A percentile compares a stretch with the other conserved stretches of the same genome.
Conservation (phyloP, 2,113 vertebrate species). For the Cyphomyrus discorhynchus region DNA sequence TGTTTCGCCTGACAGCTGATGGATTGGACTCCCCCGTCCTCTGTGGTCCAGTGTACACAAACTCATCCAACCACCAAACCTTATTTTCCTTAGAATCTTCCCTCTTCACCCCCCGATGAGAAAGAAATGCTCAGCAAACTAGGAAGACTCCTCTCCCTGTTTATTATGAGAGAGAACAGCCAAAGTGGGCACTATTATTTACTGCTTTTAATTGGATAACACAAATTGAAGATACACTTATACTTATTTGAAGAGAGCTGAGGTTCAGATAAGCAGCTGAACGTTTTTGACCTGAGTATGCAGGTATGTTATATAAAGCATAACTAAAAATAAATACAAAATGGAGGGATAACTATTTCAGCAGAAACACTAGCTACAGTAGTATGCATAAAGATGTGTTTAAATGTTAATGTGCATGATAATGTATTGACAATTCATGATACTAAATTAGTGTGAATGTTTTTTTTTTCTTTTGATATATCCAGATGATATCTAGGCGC, state of each 20-base stretch:
- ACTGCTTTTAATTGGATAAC: neutral
- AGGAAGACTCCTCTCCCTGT: neutral
- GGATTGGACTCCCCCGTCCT: constrained; percentile 20
- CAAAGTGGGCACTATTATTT: neutral
- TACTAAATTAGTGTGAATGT: neutral
- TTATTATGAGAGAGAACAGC: neutral
- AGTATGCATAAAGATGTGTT: neutral
- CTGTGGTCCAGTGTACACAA: constrained; percentile 14
- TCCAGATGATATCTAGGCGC: neutral
- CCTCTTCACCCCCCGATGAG: neutral
- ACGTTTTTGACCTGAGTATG: neutral
- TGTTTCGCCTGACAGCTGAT: constrained; percentile 19
- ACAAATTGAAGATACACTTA: neutral
- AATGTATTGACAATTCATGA: neutral
- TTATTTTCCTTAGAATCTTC: constrained; percentile 10
- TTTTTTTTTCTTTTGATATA: neutral
- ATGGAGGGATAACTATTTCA: neutral
- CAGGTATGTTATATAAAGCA: neutral
- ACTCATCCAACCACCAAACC: constrained; percentile 16
- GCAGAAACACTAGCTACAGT: neutral
- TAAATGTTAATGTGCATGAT: neutral
- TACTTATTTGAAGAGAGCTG: neutral
- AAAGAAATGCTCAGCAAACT: constrained; percentile 2
- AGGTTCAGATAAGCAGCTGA: neutral
- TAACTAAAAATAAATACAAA: neutral